A percentile compares a stretch with the other conserved stretches of the same genome.
Conservation (phyloP, 2,797 vertebrate genomes). For the Danio aesculapii region DNA sequence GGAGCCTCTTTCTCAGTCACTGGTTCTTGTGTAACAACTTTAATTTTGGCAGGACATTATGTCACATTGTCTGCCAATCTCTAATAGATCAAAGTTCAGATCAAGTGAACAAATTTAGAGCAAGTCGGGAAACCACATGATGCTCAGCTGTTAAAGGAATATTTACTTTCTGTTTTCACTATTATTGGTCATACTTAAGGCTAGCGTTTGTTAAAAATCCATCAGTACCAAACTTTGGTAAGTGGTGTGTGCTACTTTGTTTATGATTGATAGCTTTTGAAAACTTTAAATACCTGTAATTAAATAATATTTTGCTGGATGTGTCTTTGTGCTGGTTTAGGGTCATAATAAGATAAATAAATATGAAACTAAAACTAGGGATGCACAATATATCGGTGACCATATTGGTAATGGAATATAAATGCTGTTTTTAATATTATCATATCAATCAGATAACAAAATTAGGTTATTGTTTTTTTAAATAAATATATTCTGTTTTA, state of each 20-base stretch:
- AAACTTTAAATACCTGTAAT: no score
- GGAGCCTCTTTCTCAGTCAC: neutral
- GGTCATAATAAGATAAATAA: no score
- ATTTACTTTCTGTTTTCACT: slow-evolving; percentile 20
- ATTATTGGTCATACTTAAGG: neutral
- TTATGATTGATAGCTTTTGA: neutral
- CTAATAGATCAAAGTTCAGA: slow-evolving; percentile 48
- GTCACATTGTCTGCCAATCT: slow-evolving; percentile 40
- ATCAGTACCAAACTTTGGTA: neutral
- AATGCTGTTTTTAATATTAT: no score
- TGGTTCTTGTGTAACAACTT: slow-evolving; percentile 51
- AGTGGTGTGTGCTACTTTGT: neutral
- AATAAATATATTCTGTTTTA: no score
- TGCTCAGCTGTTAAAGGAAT: neutral
- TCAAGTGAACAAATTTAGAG: slow-evolving; percentile 40
- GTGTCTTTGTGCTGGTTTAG: no score
- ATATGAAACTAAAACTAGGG: no score
- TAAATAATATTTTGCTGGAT: no score
- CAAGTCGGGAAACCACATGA: slow-evolving; percentile 2
- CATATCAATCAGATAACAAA: no score
- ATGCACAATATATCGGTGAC: no score
- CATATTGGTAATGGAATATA: no score
- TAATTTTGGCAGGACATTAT: slow-evolving; percentile 60
- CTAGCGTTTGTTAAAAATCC: neutral
- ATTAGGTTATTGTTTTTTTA: no score